These are phyloP conservation scores for Patella depressa DNA, from an alignment of 2,888 invertebrate species.

Conservation along the genomic window DNA sequence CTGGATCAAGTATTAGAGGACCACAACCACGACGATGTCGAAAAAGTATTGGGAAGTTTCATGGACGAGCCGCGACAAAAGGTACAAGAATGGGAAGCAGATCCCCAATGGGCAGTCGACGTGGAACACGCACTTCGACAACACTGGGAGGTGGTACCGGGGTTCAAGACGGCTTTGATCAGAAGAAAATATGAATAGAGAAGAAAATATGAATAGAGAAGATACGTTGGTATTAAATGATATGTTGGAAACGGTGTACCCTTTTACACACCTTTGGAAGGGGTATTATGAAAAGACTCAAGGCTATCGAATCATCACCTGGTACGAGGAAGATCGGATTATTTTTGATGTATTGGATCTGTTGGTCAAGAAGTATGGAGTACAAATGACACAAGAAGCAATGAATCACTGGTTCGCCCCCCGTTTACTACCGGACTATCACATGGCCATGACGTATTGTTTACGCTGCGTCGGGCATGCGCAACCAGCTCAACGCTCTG, in stretches of 20 bases:
- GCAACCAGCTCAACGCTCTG: background rate
- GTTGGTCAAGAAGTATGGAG: background rate
- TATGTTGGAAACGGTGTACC: too few relatives aligned
- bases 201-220: too few relatives aligned
- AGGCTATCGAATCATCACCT: background rate
- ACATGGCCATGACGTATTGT: background rate
- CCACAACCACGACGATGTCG: background rate
- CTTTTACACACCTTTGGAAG: too few relatives aligned
- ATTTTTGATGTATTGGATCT: background rate
- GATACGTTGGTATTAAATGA: too few relatives aligned
- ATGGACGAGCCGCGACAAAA: background rate
- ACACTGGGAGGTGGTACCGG: background rate
- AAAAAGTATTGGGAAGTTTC: background rate
- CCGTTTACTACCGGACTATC: background rate
- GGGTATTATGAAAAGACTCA: too few relatives aligned
- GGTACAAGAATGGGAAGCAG: background rate
- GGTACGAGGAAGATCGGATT: background rate
- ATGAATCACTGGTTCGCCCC: background rate
- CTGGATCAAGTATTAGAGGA: background rate
- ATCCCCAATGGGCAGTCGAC: background rate
- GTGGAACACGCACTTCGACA: background rate
- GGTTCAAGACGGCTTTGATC: background rate
- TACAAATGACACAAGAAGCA: background rate
- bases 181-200: too few relatives aligned
- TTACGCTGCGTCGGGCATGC: too few relatives aligned